Conservation (phyloP, 2,113 vertebrate genomes). For the Alouatta palliata region DNA sequence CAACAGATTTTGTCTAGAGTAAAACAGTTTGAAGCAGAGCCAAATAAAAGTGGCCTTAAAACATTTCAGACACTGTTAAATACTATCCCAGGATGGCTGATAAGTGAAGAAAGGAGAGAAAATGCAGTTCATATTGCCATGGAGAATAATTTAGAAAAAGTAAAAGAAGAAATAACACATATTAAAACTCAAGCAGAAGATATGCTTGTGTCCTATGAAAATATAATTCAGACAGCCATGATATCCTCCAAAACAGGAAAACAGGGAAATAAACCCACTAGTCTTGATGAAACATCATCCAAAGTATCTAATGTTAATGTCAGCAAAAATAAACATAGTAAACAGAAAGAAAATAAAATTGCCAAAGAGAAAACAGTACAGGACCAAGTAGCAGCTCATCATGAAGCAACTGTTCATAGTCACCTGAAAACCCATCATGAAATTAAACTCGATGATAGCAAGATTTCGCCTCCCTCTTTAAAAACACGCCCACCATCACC, state of each 20-base stretch:
- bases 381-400: slow-evolving; percentile 39
- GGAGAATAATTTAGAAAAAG: slow-evolving; percentile 80
- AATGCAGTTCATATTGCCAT: slow-evolving; percentile 76
- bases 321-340: slow-evolving; percentile 81
- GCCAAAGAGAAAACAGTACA: slow-evolving; percentile 74
- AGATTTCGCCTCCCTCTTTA: slow-evolving; percentile 82
- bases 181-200: slow-evolving; percentile 82
- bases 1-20: slow-evolving; percentile 86
- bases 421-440: slow-evolving; percentile 73
- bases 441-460: slow-evolving; percentile 76
- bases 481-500: slow-evolving; percentile 89
- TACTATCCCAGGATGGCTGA: slow-evolving; percentile 84
- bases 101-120: slow-evolving; percentile 83
- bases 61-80: slow-evolving; percentile 84
- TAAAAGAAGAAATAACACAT: slow-evolving; percentile 83
- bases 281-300: slow-evolving; percentile 66
- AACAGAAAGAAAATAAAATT: slow-evolving; percentile 75
- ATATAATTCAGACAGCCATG: slow-evolving; percentile 81
- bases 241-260: slow-evolving; percentile 81
- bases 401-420: slow-evolving; percentile 61
- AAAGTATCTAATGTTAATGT: slow-evolving; percentile 83
- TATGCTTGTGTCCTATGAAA: slow-evolving; percentile 82
- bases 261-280: slow-evolving; percentile 75
- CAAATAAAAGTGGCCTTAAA: slow-evolving; percentile 81
- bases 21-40: slow-evolving; percentile 84